Conservation (phyloP, 1,140 invertebrate species). For the Drosophila obscura region DNA sequence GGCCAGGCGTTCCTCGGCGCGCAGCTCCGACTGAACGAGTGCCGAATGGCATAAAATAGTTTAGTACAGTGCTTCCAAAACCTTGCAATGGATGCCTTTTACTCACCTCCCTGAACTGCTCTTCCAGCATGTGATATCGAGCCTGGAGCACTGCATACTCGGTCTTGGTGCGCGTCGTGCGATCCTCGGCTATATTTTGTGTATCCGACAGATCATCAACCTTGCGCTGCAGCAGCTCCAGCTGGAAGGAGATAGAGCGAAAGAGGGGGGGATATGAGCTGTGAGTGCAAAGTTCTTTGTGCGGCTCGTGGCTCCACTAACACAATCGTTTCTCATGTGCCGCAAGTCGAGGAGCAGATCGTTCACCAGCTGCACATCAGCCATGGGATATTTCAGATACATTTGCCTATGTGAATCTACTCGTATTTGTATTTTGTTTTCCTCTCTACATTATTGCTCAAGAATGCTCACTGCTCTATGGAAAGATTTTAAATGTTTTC, state of each 20-base stretch:
- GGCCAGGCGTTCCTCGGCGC: constrained; percentile 92
- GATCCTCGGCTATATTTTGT: constrained; percentile 92
- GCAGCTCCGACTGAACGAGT: constrained; percentile 87
- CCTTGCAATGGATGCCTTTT: background rate
- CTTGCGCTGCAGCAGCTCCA: constrained; percentile 95
- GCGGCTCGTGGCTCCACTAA: constrained; percentile 52
- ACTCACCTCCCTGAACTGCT: constrained; percentile 92
- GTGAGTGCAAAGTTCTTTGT: background rate
- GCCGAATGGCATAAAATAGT: background rate
- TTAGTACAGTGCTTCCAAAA: constrained; percentile 6
- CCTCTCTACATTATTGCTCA: constrained; percentile 29
- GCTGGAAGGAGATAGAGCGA: constrained; percentile 85
- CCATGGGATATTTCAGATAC: constrained; percentile 82
- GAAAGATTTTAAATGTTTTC: constrained; percentile 56
- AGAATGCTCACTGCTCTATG: constrained; percentile 11
- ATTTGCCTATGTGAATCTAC: constrained; percentile 69
- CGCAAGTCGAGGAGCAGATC: constrained; percentile 77
- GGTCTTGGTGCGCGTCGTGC: constrained; percentile 93
- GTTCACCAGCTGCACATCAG: constrained; percentile 77
- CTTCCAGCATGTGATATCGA: constrained; percentile 95
- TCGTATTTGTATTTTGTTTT: constrained; percentile 15
- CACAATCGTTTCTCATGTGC: constrained; percentile 78
- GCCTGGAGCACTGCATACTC: constrained; percentile 95
- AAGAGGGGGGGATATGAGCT: background rate
- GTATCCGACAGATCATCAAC: constrained; percentile 93